Evolutionary conservation across 2,113 vertebrate genomes (phyloP).

Genomic region (Mustela nigripes): DNA sequence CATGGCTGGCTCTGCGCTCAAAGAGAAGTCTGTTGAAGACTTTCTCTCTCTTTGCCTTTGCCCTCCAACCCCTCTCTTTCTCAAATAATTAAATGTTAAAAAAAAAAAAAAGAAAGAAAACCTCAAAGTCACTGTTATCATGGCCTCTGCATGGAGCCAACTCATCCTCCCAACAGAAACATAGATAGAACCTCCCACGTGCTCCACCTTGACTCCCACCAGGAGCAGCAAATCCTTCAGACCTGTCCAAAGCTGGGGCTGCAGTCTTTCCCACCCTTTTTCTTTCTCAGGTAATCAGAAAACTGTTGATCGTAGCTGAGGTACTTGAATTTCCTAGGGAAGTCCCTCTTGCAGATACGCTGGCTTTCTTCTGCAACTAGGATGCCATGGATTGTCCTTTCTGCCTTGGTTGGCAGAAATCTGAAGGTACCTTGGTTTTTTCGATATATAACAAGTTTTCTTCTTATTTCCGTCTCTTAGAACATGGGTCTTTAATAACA

Average conservation of each 20-base stretch:
- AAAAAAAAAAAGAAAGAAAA: not conserved
- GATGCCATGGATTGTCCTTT: not conserved
- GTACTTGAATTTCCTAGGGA: not conserved
- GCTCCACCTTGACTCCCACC: rapidly evolving
- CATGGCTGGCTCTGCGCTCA: not conserved
- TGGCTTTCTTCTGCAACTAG: too few species aligned
- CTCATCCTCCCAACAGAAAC: not conserved
- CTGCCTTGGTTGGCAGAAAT: not conserved
- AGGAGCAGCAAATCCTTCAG: not conserved
- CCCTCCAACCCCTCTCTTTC: not conserved
- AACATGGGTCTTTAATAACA: not conserved
- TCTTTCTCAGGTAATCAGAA: not conserved
- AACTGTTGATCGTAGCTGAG: not conserved
- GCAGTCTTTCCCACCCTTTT: not conserved
- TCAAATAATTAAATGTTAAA: not conserved
- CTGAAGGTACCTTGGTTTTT: not conserved
- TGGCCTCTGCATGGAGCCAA: not conserved
- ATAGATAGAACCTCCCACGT: not conserved
- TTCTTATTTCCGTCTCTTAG: not conserved
- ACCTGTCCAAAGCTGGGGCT: not conserved
- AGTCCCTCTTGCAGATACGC: rapidly evolving
- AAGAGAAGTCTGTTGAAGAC: not conserved
- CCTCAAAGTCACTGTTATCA: not conserved
- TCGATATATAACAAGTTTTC: not conserved
- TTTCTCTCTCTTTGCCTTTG: not conserved